Evolutionary conservation across 1,140 invertebrate species (phyloP).

Genomic region (Trichogramma pretiosum): DNA sequence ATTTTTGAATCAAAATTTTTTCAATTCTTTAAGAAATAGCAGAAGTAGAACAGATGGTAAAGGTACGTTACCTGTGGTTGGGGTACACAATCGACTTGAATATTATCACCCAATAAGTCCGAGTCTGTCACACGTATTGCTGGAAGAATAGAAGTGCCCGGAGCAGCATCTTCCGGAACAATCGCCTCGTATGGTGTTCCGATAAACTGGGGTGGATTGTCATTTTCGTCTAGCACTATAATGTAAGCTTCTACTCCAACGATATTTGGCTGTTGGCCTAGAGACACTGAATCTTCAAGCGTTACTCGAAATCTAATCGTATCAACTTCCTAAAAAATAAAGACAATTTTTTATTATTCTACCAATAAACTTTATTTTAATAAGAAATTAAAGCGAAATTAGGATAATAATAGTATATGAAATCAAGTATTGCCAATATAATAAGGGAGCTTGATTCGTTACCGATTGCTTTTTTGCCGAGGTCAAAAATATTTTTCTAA

Average conservation of each 20-base stretch:
- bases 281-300: constrained; percentile 65
- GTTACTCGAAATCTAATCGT: constrained; percentile 67
- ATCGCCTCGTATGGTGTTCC: constrained; percentile 71
- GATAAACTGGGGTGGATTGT: constrained; percentile 72
- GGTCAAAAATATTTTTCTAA: too few species aligned
- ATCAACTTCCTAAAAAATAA: constrained; percentile 56
- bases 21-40: too few species aligned
- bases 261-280: constrained; percentile 62
- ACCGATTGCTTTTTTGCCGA: too few species aligned
- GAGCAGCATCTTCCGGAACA: constrained; percentile 65
- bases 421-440: too few species aligned
- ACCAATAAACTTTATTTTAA: too few species aligned
- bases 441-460: too few species aligned
- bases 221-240: constrained; percentile 80
- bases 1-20: too few species aligned
- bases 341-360: too few species aligned
- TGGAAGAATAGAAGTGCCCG: constrained; percentile 65
- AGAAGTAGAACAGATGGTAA: too few species aligned
- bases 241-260: constrained; percentile 69
- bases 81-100: constrained; percentile 64
- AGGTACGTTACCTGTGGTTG: constrained; percentile 47
- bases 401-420: too few species aligned
- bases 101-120: constrained; percentile 69
- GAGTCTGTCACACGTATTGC: constrained; percentile 66
- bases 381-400: too few species aligned